Evolutionary conservation across 53 echinoderm and acorn worm genomes (phyloP), one percentile per base, ranked within the genome.

Genomic region (Apostichopus leukothele): DNA sequence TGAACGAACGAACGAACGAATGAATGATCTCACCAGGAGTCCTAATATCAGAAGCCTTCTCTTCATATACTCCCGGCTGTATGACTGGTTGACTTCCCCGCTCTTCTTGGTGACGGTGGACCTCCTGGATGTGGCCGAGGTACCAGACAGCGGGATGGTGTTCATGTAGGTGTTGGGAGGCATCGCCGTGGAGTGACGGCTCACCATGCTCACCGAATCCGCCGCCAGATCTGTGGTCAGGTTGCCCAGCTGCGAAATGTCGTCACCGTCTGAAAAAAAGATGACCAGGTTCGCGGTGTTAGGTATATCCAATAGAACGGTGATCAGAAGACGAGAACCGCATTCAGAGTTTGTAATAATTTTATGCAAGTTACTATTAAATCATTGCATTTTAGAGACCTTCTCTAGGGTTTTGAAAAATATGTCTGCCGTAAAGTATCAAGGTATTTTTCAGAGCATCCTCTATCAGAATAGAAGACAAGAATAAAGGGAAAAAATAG

Each of bases 41-140:
- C 92, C 88, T 52, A 97, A 75, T 60, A 97, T 95, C 14, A 97
- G 94, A 52, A 91, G 88, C 57, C 98, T 90, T 63, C 95, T 89
- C 91, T 90, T 97, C 91, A 97, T 90, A 83, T 97, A 97, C 76
- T 94, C 94, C 81, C 94, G 95, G 61, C 90, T 91, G 76, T 95
- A 94, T 61, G 94, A 92, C 14, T 91, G 79, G 60, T 91, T 91
- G 4, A 90, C 85, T 50, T 95, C 98, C 0, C 93, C 92, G 50
- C 98, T 94, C 91, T 97, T 97, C 88, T 92, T 90, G 5, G 98
- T 94, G 6, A 91, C 92, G 4, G 98, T 93, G 26, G 98, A 97
- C 53, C 95, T 86, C 92, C 92, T 97, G 13, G 98, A 97, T 23
- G 93, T 90, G 1, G 92, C 92, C 0, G 98, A 97, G 90, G 92